phyloP scores from a whole-genome alignment of 2,113 vertebrate species.

The Ivindomyrus marchei region DNA sequence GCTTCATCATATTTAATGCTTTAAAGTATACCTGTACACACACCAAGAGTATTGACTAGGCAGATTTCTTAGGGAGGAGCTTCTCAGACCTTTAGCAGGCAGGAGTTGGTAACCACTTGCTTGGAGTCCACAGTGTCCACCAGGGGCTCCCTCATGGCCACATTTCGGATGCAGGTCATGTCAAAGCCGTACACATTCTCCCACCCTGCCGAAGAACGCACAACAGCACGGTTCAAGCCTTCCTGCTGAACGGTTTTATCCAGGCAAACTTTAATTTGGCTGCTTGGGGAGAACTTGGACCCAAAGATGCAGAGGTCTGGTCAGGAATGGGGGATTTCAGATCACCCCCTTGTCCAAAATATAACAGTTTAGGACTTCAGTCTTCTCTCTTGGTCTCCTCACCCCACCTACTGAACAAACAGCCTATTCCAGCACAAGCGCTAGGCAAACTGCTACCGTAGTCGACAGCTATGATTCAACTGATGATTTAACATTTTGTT shows the following conservation, averaged over 20 bases:
- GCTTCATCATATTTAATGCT: background rate
- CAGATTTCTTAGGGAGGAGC: background rate
- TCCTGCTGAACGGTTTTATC: background rate
- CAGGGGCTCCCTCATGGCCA: conserved; percentile 93
- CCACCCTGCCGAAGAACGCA: conserved; percentile 75
- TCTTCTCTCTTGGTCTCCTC: background rate
- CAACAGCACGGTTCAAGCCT: background rate
- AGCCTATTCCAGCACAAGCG: background rate
- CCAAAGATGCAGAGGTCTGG: background rate
- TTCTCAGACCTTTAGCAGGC: conserved; percentile 85
- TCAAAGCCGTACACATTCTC: conserved; percentile 98
- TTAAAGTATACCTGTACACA: background rate
- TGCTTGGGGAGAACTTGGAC: background rate
- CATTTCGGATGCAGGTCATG: conserved; percentile 96
- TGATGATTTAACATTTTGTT: background rate
- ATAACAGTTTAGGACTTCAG: background rate
- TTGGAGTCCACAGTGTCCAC: conserved; percentile 95
- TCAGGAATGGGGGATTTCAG: background rate
- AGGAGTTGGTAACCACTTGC: conserved; percentile 96
- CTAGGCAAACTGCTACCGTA: background rate
- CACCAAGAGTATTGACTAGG: background rate
- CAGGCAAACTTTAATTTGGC: background rate
- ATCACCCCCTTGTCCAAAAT: background rate
- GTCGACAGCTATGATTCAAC: background rate
- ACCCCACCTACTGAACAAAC: background rate